Evolutionary conservation across 1,140 invertebrate genomes (phyloP).

Genomic region (Drosophila azteca): DNA sequence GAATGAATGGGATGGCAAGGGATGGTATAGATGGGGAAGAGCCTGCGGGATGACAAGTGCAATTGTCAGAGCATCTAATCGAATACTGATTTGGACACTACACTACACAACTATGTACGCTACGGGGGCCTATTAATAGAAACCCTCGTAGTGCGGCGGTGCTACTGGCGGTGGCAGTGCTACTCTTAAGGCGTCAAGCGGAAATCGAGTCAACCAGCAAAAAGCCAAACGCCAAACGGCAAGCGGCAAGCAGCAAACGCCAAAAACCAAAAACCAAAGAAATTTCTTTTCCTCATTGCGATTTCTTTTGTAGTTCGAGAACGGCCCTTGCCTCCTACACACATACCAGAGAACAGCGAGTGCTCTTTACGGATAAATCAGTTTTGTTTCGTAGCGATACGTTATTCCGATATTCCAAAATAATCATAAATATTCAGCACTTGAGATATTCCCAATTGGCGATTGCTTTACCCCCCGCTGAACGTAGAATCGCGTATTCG

Average conservation of each 20-base stretch:
- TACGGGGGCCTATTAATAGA: conserved; percentile 50
- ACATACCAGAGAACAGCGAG: conserved; percentile 12
- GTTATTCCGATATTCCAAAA: not conserved
- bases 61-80: conserved; percentile 32
- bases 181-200: conserved; percentile 61
- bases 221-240: not conserved
- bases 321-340: conserved; percentile 45
- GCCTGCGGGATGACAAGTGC: conserved; percentile 31
- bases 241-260: not conserved
- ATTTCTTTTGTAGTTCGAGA: conserved; percentile 39
- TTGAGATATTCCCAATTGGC: conserved; percentile 13
- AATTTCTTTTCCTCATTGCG: conserved; percentile 17
- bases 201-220: conserved; percentile 52
- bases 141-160: conserved; percentile 23
- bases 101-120: not conserved
- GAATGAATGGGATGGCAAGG: conserved; percentile 22
- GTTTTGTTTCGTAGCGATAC: conserved; percentile 8
- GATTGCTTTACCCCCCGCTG: conserved; percentile 15
- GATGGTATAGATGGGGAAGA: conserved; percentile 1
- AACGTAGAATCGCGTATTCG: conserved; percentile 3
- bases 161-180: conserved; percentile 36
- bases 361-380: conserved; percentile 4
- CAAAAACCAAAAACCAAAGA: conserved; percentile 5
- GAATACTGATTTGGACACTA: conserved; percentile 3
- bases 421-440: conserved; percentile 19